phyloP scores from a whole-genome alignment of 2,888 invertebrate species.

The Ethmia dodecea region DNA sequence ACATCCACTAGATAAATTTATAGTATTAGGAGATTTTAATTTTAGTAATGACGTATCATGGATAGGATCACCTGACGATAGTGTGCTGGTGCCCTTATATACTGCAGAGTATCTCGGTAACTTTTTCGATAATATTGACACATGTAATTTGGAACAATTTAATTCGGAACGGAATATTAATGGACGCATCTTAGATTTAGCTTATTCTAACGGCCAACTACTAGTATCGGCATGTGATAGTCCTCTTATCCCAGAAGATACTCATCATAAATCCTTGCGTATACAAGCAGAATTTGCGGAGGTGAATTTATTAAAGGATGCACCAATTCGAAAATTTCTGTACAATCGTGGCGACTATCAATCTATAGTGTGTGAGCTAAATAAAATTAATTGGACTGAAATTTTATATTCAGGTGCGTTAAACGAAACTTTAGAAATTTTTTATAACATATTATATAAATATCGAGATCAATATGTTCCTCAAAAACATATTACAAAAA shows the following conservation, averaged over 20 bases:
- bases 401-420: background rate
- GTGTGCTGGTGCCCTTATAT: background rate
- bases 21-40: too few species aligned
- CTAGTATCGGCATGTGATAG: background rate
- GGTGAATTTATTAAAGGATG: background rate
- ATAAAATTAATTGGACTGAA: constrained; percentile 4
- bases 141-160: constrained; percentile 17
- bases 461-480: constrained; percentile 7
- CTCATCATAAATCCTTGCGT: constrained; percentile 10
- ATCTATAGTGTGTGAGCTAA: constrained; percentile 2
- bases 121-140: constrained; percentile 1
- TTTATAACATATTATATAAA: constrained; percentile 10
- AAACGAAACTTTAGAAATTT: background rate
- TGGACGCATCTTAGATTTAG: constrained; percentile 11
- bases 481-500: constrained; percentile 1
- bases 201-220: constrained; percentile 8
- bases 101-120: background rate
- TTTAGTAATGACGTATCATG: background rate
- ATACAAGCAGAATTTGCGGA: background rate
- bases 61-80: background rate
- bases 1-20: constrained; percentile 3
- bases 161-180: background rate
- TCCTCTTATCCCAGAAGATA: constrained; percentile 9
- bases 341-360: constrained; percentile 11
- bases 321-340: constrained; percentile 1